Percentiles rank a stretch among this genome's conserved stretches.
phyloP scores from a whole-genome alignment of 2,113 vertebrate genomes.

The Numenius arquata region DNA sequence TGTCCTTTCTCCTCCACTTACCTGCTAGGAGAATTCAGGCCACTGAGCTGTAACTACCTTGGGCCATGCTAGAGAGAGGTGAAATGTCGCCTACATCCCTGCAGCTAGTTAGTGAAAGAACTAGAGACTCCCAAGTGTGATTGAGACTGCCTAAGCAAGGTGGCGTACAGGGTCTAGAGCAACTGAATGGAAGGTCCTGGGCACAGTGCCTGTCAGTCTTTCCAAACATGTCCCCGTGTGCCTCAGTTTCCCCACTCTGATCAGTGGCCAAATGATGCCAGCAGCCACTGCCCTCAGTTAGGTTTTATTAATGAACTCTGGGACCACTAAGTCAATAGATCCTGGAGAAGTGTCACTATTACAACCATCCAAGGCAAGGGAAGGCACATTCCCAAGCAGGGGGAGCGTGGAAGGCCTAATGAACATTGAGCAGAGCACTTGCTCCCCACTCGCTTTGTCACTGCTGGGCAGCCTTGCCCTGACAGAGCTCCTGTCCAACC shows the following conservation, averaged over 20 bases:
- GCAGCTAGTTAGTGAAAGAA: not conserved
- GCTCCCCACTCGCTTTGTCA: constrained; percentile 15
- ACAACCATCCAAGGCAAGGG: not conserved
- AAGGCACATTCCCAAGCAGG: constrained; percentile 32
- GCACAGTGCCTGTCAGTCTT: not conserved
- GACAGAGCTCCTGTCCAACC: constrained; percentile 52
- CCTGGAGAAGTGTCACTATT: not conserved
- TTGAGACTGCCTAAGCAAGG: not conserved
- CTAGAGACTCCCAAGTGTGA: not conserved
- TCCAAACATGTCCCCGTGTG: fast-evolving
- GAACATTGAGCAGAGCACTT: constrained; percentile 33
- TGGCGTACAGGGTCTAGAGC: fast-evolving
- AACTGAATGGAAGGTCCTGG: not conserved
- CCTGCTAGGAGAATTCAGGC: not conserved
- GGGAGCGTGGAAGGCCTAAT: constrained; percentile 31
- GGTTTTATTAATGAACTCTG: not conserved
- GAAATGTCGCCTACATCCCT: not conserved
- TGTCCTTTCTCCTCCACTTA: not conserved
- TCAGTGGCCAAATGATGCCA: not conserved
- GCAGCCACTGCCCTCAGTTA: not conserved
- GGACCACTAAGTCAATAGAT: not conserved
- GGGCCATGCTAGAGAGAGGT: not conserved
- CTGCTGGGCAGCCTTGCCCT: constrained; percentile 48
- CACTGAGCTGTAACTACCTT: not conserved
- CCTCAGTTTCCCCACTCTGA: constrained; percentile 5